Evolutionary conservation across 2,888 invertebrate genomes (phyloP), one percentile per base, ranked within the genome.

Genomic region (Oxystoma pomonae): DNA sequence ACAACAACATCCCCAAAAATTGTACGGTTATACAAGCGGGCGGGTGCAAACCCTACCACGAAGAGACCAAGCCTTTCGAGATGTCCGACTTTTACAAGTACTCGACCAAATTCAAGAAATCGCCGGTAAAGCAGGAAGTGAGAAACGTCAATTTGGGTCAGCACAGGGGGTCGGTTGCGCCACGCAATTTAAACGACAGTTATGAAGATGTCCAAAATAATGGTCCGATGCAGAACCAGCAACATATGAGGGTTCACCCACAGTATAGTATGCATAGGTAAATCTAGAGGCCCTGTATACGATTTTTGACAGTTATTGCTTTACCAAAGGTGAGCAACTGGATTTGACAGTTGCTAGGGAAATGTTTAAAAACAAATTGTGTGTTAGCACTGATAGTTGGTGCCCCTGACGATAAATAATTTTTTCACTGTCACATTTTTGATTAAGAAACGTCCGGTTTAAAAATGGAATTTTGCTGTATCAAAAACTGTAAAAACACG

Each of bases 81-180:
- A 96, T 97, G 93, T 90, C 96, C 0, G 98, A 98, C 80, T 97
- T 96, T 80, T 98, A 96, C 79, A 98, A 97, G 81, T 98, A 98
- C 79, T 97, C 96, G 59, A 96, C 95, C 2, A 95, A 96, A 78
- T 94, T 91, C 86, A 96, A 66, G 89, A 94, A 78, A 63, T 77
- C 78, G 5, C 78, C 78, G 16, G 67, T 62, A 60, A 67, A 67
- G 49, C 17, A 53, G 53, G n/a, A 19, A 5, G n/a, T 9, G 5
- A 35, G 5, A 35, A 12, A 12, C 5, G 12, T 35, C 5, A 35
- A 35, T 35, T 17, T 7, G 7, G n/a, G 16, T 16, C 53, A 53
- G 53, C 53, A 53, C n/a, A n/a, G 19, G 7, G 17, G 19, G n/a
- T 3, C 53, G 7, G 7, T 17, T 16, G n/a, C 53, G 5, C 19